These are phyloP conservation scores for Coregonus sp. DNA, from an alignment of 2,797 vertebrate genomes.

Conservation along the genomic window DNA sequence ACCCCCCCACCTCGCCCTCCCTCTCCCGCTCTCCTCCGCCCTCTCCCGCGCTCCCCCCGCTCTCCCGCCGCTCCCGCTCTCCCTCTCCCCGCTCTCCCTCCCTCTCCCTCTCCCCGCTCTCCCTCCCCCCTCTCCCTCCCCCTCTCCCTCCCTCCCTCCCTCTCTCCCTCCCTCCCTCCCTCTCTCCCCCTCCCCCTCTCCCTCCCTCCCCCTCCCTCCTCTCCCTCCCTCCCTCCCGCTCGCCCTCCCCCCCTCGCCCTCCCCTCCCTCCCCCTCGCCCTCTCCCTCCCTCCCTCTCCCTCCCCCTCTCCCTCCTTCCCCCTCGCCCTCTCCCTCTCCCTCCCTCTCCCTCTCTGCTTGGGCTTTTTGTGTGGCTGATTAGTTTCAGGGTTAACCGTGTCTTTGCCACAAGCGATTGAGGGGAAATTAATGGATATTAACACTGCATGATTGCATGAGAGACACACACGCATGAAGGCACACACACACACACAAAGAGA, in stretches of 20 bases:
- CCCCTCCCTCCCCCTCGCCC: too few species aligned
- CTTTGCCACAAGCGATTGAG: constrained; percentile 41
- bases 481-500: not conserved
- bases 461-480: not conserved
- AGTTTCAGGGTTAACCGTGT: constrained; percentile 55
- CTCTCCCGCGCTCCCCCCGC: too few species aligned
- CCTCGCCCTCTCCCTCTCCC: not conserved
- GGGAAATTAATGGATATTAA: constrained; percentile 35
- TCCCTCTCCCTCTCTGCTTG: not conserved
- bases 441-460: not conserved
- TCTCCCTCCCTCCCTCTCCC: too few species aligned
- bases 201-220: constrained; percentile 2
- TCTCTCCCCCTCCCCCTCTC: too few species aligned
- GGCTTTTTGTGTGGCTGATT: constrained; percentile 30
- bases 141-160: too few species aligned
- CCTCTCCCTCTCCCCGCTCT: not conserved
- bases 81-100: constrained; percentile 6
- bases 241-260: constrained; percentile 6
- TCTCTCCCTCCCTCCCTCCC: too few species aligned
- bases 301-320: too few species aligned
- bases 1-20: not conserved
- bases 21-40: not conserved
- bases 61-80: not conserved
- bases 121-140: too few species aligned
- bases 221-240: constrained; percentile 40